These are phyloP conservation scores for Resseliella maxima DNA, from an alignment of 2,888 invertebrate genomes.

Conservation along the genomic window DNA sequence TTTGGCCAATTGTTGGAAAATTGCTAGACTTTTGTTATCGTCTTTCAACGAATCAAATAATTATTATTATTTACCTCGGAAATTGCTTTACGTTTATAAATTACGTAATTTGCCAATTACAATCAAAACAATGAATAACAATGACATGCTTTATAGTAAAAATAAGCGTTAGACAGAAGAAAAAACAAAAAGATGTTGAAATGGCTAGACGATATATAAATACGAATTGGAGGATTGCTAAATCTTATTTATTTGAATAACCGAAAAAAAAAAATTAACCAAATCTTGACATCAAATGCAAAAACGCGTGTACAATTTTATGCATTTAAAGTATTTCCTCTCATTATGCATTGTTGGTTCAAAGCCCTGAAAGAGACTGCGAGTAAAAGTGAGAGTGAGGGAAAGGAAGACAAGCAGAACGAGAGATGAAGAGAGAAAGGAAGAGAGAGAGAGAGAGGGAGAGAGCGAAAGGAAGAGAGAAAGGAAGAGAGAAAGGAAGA, in stretches of 20 bases:
- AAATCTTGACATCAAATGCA: background rate
- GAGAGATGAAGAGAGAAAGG: background rate
- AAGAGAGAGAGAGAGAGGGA: too few relatives aligned
- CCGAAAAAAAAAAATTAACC: background rate
- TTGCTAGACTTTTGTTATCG: background rate
- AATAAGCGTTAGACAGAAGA: background rate
- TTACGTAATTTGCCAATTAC: conserved; percentile 30
- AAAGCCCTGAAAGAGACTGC: background rate
- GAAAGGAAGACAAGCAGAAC: too few relatives aligned
- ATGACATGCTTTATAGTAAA: background rate
- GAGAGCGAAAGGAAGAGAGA: too few relatives aligned
- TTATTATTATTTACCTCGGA: conserved; percentile 1
- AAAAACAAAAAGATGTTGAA: background rate
- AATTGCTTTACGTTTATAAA: conserved; percentile 44
- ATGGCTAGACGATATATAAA: conserved; percentile 36
- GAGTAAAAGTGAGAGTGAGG: background rate
- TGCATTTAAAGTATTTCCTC: background rate
- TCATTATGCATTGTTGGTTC: conserved; percentile 3
- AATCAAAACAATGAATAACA: background rate
- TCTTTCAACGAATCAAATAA: background rate
- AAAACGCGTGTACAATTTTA: background rate
- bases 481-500: too few relatives aligned
- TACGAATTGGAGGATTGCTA: background rate
- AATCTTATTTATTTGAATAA: background rate
- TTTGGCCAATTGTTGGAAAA: conserved; percentile 55